A percentile compares a stretch with the other conserved stretches of the same genome.
Conservation (phyloP, 37 sponge, comb jelly and placozoan genomes). For the Ephydatia muelleri region DNA sequence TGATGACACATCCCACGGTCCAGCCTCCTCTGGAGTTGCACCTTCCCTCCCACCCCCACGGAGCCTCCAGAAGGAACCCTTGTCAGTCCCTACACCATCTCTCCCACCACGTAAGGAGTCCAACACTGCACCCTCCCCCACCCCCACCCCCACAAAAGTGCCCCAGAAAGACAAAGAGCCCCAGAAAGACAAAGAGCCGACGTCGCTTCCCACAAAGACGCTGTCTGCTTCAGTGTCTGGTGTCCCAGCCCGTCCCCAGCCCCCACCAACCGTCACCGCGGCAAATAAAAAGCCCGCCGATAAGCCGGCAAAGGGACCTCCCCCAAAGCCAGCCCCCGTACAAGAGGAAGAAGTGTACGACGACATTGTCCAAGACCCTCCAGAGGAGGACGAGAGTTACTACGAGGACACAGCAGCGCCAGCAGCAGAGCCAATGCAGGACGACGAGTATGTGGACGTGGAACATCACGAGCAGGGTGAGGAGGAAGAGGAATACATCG, state of each 20-base stretch:
- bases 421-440: not conserved
- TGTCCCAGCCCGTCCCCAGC: not conserved
- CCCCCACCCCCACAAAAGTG: not conserved
- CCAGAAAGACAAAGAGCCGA: conserved; percentile 20
- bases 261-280: not conserved
- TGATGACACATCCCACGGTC: conserved; percentile 30
- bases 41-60: conserved; percentile 26
- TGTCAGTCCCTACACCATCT: conserved; percentile 3
- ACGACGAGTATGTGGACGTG: conserved; percentile 46
- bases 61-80: not conserved
- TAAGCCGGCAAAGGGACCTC: not conserved
- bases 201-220: not conserved
- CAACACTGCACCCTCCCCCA: not conserved
- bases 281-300: not conserved
- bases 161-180: conserved; percentile 29
- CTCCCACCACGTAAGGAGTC: conserved; percentile 20
- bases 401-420: conserved; percentile 52
- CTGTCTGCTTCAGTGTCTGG: not conserved
- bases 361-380: conserved; percentile 11
- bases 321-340: not conserved
- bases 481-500: not conserved
- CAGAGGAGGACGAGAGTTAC: not conserved
- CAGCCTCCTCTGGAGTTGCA: not conserved
- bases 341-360: conserved; percentile 36
- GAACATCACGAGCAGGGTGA: not conserved